phyloP scores from a whole-genome alignment of 1,140 invertebrate species.

The Atta colombica region DNA sequence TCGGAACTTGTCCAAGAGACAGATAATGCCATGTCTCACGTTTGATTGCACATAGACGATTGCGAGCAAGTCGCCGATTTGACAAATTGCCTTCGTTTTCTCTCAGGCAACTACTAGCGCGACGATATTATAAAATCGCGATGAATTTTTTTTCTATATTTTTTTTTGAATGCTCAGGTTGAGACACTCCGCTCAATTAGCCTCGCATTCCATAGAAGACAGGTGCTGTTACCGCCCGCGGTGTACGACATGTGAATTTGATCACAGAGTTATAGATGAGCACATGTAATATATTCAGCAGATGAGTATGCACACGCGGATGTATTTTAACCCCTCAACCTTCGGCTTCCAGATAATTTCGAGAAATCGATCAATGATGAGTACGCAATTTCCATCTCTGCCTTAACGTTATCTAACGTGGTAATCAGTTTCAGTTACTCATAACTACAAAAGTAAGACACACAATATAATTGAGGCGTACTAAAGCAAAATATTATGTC shows the following conservation, averaged over 20 bases:
- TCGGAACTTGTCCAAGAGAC: constrained; percentile 34
- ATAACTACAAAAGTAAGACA: not conserved
- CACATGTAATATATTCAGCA: constrained; percentile 17
- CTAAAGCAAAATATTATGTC: too few species aligned
- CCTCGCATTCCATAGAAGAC: constrained; percentile 77
- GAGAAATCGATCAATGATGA: constrained; percentile 40
- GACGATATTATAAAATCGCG: constrained; percentile 52
- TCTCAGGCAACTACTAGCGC: constrained; percentile 29
- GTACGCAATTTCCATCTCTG: not conserved
- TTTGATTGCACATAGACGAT: constrained; percentile 32
- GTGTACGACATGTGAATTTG: constrained; percentile 79
- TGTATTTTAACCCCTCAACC: constrained; percentile 27
- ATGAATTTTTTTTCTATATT: not conserved
- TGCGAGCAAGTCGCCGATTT: constrained; percentile 48
- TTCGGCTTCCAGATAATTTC: constrained; percentile 42
- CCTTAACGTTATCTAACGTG: constrained; percentile 2
- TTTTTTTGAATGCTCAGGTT: not conserved
- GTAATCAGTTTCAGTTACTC: constrained; percentile 13
- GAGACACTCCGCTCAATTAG: constrained; percentile 79
- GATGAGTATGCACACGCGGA: constrained; percentile 18
- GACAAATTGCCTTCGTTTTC: constrained; percentile 54
- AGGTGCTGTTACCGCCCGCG: constrained; percentile 77
- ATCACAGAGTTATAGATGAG: constrained; percentile 72
- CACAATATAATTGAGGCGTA: not conserved
- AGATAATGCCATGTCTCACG: constrained; percentile 23